Conservation (phyloP, 2,888 invertebrate species). For the Octonoba sinensis region DNA sequence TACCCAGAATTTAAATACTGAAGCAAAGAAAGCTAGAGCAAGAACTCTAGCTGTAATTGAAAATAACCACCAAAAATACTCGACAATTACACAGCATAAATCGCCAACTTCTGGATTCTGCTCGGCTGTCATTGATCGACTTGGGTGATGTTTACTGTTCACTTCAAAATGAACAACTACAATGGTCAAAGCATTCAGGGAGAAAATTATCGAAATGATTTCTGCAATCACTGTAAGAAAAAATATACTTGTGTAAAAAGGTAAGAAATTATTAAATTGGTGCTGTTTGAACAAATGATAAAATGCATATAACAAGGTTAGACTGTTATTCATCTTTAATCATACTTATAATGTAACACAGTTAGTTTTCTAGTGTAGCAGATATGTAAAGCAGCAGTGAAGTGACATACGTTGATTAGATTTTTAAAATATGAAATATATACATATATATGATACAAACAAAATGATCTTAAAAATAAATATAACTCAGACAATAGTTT, state of each 20-base stretch:
- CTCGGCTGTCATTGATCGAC: conserved; percentile 80
- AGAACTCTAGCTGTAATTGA: conserved; percentile 55
- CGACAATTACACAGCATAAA: conserved; percentile 84
- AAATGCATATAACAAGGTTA: too few species aligned
- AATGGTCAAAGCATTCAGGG: conserved; percentile 88
- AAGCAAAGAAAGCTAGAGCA: conserved; percentile 58
- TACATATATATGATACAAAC: too few species aligned
- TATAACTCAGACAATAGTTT: too few species aligned
- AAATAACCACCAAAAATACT: conserved; percentile 76
- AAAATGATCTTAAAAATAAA: too few species aligned
- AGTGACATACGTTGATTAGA: too few species aligned
- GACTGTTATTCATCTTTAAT: too few species aligned
- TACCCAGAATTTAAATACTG: conserved; percentile 61
- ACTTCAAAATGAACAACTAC: conserved; percentile 80
- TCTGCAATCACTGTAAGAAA: conserved; percentile 77
- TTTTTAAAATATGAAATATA: too few species aligned
- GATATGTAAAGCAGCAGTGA: too few species aligned
- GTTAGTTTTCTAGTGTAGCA: too few species aligned
- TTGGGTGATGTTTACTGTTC: conserved; percentile 77
- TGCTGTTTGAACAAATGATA: too few species aligned
- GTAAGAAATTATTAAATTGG: too few species aligned
- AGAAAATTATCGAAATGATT: conserved; percentile 81
- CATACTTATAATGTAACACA: too few species aligned
- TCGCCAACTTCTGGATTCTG: conserved; percentile 81
- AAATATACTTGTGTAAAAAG: background rate